These are phyloP conservation scores for Drosophila cognata DNA, from an alignment of 2,888 invertebrate genomes.

Conservation along the genomic window DNA sequence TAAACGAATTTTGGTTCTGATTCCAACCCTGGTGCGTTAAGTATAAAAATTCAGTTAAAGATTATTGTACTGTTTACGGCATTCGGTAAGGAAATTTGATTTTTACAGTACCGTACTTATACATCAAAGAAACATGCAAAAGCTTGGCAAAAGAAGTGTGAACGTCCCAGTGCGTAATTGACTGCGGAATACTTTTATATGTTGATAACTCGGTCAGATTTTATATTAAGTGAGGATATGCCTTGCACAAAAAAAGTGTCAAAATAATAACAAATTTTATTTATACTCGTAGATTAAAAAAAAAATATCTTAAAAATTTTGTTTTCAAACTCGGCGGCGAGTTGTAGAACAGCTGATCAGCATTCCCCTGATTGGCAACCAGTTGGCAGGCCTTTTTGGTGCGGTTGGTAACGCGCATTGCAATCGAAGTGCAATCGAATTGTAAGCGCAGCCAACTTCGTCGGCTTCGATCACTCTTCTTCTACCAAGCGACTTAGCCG, in stretches of 20 bases:
- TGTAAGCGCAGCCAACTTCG: not conserved
- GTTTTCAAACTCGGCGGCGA: not conserved
- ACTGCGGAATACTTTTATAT: not conserved
- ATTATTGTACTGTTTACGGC: not conserved
- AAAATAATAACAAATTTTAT: not conserved
- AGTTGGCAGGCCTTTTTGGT: not conserved
- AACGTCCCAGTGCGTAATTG: not conserved
- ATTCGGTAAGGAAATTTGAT: not conserved
- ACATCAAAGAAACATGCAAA: not conserved
- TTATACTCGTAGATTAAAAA: not conserved
- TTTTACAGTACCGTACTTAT: no score
- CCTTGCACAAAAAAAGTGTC: not conserved
- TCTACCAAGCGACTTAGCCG: not conserved
- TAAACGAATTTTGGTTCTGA: not conserved
- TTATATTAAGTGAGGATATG: not conserved
- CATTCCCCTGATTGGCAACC: not conserved
- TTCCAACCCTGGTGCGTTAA: no score
- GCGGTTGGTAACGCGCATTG: not conserved
- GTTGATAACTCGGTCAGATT: not conserved
- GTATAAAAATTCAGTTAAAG: not conserved
- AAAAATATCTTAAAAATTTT: not conserved
- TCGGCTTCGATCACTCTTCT: not conserved
- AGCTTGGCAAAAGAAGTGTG: accelerated
- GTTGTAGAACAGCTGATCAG: not conserved
- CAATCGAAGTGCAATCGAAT: not conserved